Conservation (phyloP, 1,140 invertebrate genomes). For the Aphis craccivora region DNA sequence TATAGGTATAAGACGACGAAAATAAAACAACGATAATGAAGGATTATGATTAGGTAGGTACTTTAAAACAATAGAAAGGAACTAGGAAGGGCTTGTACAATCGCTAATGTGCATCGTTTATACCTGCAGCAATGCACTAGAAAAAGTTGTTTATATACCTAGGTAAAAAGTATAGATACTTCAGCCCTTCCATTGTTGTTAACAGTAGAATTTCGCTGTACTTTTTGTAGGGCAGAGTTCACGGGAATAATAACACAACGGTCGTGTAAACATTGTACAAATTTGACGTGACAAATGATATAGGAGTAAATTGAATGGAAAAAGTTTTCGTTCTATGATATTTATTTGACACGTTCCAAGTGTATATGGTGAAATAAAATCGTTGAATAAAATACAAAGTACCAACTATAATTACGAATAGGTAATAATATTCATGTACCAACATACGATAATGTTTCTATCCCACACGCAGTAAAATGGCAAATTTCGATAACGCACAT, state of each 20-base stretch:
- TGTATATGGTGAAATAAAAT: background rate
- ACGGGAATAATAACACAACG: background rate
- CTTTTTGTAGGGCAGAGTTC: constrained; percentile 14
- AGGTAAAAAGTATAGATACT: background rate
- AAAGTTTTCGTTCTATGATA: background rate
- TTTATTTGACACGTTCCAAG: background rate
- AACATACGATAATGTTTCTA: background rate
- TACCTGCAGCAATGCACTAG: background rate
- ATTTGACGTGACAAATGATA: background rate
- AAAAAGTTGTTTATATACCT: background rate
- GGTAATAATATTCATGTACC: background rate
- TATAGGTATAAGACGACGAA: background rate
- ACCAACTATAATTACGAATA: background rate
- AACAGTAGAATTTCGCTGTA: background rate
- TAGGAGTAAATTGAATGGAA: background rate
- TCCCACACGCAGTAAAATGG: background rate
- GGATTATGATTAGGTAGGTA: background rate
- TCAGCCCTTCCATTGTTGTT: background rate
- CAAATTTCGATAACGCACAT: background rate
- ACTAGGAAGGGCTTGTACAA: background rate
- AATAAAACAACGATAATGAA: background rate
- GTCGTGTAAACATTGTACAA: constrained; percentile 5
- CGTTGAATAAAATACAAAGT: background rate
- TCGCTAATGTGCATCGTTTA: background rate
- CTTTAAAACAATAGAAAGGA: background rate